A percentile compares a stretch with the other conserved stretches of the same genome.
Evolutionary conservation across 2,113 vertebrate genomes (phyloP).

Genomic region (Chlorodrepanis virens): DNA sequence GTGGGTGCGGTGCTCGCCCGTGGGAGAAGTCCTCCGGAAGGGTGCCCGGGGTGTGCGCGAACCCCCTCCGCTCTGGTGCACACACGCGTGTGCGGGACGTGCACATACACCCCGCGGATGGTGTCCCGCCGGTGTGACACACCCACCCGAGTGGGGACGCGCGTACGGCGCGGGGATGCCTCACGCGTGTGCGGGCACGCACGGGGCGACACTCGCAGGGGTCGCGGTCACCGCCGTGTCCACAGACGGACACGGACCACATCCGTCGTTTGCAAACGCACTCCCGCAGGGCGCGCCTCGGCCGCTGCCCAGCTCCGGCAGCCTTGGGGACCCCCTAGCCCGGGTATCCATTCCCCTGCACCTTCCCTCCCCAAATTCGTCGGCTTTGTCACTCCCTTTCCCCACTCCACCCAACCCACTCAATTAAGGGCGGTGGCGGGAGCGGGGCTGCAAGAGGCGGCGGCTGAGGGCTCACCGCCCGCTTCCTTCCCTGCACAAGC

Average conservation of each 20-base stretch:
- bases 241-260: neutral
- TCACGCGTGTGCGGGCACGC: neutral
- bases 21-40: neutral
- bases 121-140: neutral
- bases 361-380: neutral
- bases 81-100: neutral
- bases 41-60: neutral
- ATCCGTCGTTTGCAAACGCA: neutral
- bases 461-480: neutral
- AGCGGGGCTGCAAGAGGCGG: neutral
- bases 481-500: neutral
- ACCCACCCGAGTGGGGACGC: neutral
- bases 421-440: neutral
- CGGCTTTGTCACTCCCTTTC: neutral
- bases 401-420: neutral
- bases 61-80: no score
- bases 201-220: neutral
- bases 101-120: accelerated
- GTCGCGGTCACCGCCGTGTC: neutral
- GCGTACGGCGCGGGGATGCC: neutral
- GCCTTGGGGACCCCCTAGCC: neutral
- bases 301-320: neutral
- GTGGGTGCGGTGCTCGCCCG: neutral
- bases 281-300: neutral
- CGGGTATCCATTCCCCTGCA: neutral